Evolutionary conservation across 35 echinoderm and acorn worm genomes (phyloP), one percentile per base, ranked within the genome.

Genomic region (Acanthaster planci): DNA sequence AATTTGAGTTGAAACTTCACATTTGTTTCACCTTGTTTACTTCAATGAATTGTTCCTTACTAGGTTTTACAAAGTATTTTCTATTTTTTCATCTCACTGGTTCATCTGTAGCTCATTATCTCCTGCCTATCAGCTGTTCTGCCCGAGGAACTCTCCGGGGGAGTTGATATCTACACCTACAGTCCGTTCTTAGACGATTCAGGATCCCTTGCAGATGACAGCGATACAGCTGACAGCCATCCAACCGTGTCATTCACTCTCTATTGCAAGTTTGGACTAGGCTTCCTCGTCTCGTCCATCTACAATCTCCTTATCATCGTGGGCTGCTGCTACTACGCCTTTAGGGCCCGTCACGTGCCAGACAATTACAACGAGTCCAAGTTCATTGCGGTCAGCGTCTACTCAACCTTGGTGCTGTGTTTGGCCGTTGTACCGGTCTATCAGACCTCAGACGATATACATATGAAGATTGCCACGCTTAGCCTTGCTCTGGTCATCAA

Each of bases 341-440:
- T 95, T 17, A 37, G 68, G 26, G 53, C 93, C 9, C 84, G 93
- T 2, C 75, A 82, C 27, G 84, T 95, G 1, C 93, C 93, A 2
- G 88, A 85, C 34, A 95, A 95, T 52, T 95, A 95, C 57, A 91
- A 91, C 50, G 88, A 95, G 39, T 82, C 93, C 5, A 85, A 85
- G 52, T 95, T 95, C 59, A 91, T 95, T 31, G 88, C 88, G 10
- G 87, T 95, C 30, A 84, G 84, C 79, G 84, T 90, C 5, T 95
- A 91, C 72, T 87, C 84, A 12, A 84, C 93, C 12, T 19, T 90
- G 21, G 81, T 95, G 0, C 68, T 95, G 4, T 76, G 82, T 18
- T 60, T 95, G 2, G 80, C 93, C 19, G 86, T 87, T 50, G 47
- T 85, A 7, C 88, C 93, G 8, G 84, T 83, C 16, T 83, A 83